A percentile compares a stretch with the other conserved stretches of the same genome.
Evolutionary conservation across 2,113 vertebrate species (phyloP).

Genomic region (Pavo muticus): DNA sequence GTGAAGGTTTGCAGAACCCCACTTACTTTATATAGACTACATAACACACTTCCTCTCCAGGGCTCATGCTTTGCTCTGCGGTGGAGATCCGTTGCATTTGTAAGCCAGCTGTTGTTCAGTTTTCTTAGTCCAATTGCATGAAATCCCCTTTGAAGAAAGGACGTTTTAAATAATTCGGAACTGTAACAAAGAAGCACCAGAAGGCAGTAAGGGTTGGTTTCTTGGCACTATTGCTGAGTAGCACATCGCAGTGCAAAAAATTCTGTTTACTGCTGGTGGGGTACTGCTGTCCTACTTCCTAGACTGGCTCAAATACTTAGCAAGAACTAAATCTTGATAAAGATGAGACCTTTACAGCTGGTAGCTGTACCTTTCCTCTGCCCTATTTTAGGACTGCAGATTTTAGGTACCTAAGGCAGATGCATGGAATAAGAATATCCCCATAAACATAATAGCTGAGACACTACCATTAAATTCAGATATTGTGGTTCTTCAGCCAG

Average conservation of each 20-base stretch:
- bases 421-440: neutral
- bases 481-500: neutral
- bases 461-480: neutral
- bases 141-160: neutral
- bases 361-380: neutral
- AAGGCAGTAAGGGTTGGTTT: neutral
- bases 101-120: slow-evolving; percentile 29
- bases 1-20: slow-evolving; percentile 33
- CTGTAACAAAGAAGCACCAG: neutral
- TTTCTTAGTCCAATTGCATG: neutral
- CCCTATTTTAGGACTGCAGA: neutral
- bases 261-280: neutral
- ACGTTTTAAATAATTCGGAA: neutral
- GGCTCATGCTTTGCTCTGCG: neutral
- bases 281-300: neutral
- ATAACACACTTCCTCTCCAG: slow-evolving; percentile 1
- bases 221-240: neutral
- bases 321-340: neutral
- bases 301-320: neutral
- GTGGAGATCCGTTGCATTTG: neutral
- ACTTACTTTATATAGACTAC: slow-evolving; percentile 32
- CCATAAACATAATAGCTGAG: neutral
- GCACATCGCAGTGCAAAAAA: neutral
- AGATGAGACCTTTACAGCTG: neutral
- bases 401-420: neutral